A percentile compares a stretch with the other conserved stretches of the same genome.
phyloP scores from a whole-genome alignment of 2,113 vertebrate species.

The Gallinago jamesoni region DNA sequence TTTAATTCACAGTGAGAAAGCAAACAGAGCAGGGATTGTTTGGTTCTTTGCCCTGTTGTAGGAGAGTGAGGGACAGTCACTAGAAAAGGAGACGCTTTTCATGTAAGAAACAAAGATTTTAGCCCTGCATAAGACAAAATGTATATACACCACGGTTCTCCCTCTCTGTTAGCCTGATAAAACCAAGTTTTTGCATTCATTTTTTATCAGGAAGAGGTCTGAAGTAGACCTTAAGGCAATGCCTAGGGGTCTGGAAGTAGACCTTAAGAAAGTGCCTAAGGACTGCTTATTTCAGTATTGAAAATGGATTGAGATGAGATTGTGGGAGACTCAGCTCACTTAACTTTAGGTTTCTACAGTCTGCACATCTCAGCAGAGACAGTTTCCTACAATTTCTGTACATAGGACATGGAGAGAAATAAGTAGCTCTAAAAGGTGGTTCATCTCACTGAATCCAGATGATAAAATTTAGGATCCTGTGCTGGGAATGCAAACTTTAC shows the following conservation, averaged over 20 bases:
- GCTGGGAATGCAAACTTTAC: background rate
- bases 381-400: background rate
- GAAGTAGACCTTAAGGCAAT: background rate
- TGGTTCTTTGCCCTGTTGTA: background rate
- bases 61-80: background rate
- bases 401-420: background rate
- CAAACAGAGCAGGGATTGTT: constrained; percentile 6
- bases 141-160: background rate
- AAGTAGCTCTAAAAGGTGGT: background rate
- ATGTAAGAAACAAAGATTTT: background rate
- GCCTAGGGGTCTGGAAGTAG: background rate
- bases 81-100: background rate
- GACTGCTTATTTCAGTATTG: background rate
- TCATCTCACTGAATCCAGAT: background rate
- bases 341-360: background rate
- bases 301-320: background rate
- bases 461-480: background rate
- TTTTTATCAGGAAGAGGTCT: background rate
- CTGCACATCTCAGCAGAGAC: background rate
- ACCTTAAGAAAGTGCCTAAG: background rate
- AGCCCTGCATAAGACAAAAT: background rate
- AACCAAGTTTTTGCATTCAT: background rate
- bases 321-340: background rate
- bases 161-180: background rate
- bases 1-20: background rate